Base-by-base conservation (phyloP, 1,140 invertebrate species). In the Schmidtea mediterranea region DNA sequence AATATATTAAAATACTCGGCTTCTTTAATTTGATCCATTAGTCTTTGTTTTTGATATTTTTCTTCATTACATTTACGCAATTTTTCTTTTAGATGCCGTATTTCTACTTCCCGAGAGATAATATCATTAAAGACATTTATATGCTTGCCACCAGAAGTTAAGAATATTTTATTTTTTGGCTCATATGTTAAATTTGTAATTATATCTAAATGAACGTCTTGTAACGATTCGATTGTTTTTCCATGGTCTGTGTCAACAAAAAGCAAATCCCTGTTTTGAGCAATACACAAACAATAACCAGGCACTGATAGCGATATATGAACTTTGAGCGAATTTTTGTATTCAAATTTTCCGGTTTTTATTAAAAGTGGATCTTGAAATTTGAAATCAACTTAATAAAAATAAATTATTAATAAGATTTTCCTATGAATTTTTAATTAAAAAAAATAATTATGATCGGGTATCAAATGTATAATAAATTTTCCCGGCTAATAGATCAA, bases 121-220 rank as follows among this genome's bases (percentile, higher is more conserved):
- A 83, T 70, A 57, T 86, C 84, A 56, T 78, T 74, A 54, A 83
- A 76, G 16, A 86, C 72, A 43, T 76, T 69, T 13, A 84, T 74
- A 38, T 75, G 74, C 49, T 73, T 75, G 56, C 82, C 79, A 12
- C 77, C 79, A 46, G 74, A 69, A 1, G 74, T 73, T 49, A 79
- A 69, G n/a, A 86, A 55, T 58, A 74, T 76, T 56, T 77, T 74
- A 16, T 75, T 76, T 46, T 71, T 65, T 21, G 75, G 68, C 58
- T 82, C 77, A 61, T 83, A 84, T 18, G 65, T 55, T 39, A 84
- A 61, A 51, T 71, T 66, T 24, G 68, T 72, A 49, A 83, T 75
- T 18, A 70, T 57, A 55, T 73, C 79, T 80, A 62, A 32, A 46
- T n/a, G n/a, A 40, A 2, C 36, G 22, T 43, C 21, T 12, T 37